These are phyloP conservation scores for Deilephila porcellus DNA, from an alignment of 2,888 invertebrate species.

Conservation along the genomic window DNA sequence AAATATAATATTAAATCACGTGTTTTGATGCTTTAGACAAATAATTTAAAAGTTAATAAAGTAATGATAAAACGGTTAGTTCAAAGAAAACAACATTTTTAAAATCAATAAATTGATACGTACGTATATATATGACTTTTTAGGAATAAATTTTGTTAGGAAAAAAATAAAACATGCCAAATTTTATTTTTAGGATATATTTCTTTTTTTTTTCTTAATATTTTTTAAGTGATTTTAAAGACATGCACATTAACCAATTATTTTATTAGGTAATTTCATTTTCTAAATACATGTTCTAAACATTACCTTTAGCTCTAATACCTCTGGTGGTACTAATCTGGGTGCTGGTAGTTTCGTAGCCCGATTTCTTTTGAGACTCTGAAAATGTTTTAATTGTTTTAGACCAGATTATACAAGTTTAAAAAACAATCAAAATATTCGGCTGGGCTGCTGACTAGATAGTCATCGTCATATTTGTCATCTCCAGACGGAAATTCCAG, in stretches of 20 bases:
- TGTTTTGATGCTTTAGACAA: no score
- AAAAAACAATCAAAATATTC: no score
- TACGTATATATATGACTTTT: neutral
- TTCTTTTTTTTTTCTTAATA: neutral
- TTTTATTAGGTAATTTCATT: neutral
- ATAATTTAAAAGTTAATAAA: no score
- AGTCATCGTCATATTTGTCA: no score
- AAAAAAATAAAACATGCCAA: neutral
- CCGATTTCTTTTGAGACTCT: conserved; percentile 64
- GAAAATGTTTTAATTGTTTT: conserved; percentile 39
- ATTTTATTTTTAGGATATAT: neutral
- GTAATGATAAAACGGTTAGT: no score
- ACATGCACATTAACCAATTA: neutral
- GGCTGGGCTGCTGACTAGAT: no score
- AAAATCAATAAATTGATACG: neutral
- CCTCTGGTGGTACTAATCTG: conserved; percentile 44
- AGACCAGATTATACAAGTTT: neutral
- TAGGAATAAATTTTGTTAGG: neutral
- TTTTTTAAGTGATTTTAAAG: neutral
- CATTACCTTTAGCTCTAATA: conserved; percentile 54
- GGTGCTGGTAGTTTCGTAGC: conserved; percentile 45
- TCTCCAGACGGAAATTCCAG: no score
- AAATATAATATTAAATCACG: no score
- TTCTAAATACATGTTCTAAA: neutral
- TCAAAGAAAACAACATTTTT: neutral